Evolutionary conservation across 1,140 invertebrate genomes (phyloP).

Genomic region (Medauroidea extradentata): DNA sequence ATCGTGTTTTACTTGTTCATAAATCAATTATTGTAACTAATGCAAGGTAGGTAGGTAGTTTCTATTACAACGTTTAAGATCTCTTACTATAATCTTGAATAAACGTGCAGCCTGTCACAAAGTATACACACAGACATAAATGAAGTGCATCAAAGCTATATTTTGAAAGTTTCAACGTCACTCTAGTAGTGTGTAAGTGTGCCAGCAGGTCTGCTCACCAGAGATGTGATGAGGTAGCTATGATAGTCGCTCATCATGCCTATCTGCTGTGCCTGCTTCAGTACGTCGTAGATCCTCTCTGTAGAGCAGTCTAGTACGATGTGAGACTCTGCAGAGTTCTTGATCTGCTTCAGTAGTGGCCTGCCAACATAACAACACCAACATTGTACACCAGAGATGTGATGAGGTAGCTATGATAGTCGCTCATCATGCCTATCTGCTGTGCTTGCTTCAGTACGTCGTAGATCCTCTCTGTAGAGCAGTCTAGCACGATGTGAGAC

Average conservation of each 20-base stretch:
- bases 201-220: conserved; percentile 56
- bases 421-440: conserved; percentile 93
- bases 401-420: conserved; percentile 69
- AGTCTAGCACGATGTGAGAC: conserved; percentile 88
- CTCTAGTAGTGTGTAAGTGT: no score
- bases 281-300: conserved; percentile 74
- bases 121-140: no score
- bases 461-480: conserved; percentile 76
- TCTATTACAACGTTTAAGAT: no score
- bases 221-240: conserved; percentile 84
- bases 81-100: no score
- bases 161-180: no score
- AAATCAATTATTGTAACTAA: no score
- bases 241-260: conserved; percentile 94
- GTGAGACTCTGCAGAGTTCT: conserved; percentile 82
- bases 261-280: conserved; percentile 91
- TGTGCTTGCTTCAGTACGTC: conserved; percentile 87
- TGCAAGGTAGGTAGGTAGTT: no score
- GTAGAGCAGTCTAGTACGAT: conserved; percentile 89
- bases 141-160: no score
- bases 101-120: no score
- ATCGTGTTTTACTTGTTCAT: no score
- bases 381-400: conserved; percentile 79
- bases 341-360: conserved; percentile 84
- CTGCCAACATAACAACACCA: conserved; percentile 48